A percentile compares a stretch with the other conserved stretches of the same genome.
phyloP scores from a whole-genome alignment of 1,140 invertebrate species.

The Sipha flava region DNA sequence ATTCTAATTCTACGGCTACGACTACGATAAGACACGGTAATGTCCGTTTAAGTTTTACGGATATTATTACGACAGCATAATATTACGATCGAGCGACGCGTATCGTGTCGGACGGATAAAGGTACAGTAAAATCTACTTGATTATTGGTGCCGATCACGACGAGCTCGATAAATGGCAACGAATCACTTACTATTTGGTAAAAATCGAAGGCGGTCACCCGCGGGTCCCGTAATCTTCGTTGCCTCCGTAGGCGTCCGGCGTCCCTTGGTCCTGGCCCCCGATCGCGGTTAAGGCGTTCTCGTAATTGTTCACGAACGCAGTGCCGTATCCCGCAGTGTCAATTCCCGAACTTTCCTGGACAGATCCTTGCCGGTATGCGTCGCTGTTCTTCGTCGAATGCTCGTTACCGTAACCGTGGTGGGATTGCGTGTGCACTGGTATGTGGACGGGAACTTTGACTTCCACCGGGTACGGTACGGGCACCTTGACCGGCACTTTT shows the following conservation, averaged over 20 bases:
- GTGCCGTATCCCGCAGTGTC: neutral
- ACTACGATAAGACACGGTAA: too few species aligned
- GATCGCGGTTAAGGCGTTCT: neutral
- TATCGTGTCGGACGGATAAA: too few species aligned
- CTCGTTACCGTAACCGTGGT: constrained; percentile 40
- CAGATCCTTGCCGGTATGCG: constrained; percentile 35
- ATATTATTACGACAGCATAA: too few species aligned
- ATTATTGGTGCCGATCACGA: neutral
- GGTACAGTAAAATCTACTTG: neutral
- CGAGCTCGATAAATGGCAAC: neutral
- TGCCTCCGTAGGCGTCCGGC: constrained; percentile 38
- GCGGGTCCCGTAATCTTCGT: constrained; percentile 34
- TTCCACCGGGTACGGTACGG: constrained; percentile 46
- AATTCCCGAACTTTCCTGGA: constrained; percentile 36
- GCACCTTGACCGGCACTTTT: constrained; percentile 48
- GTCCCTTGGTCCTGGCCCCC: constrained; percentile 26
- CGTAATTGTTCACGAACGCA: neutral
- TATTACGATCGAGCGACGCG: too few species aligned
- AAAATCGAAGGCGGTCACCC: neutral
- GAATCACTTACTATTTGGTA: constrained; percentile 34
- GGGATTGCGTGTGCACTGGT: constrained; percentile 48
- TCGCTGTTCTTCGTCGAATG: constrained; percentile 31
- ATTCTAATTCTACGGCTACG: too few species aligned
- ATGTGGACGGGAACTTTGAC: constrained; percentile 47
- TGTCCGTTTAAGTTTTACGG: too few species aligned